These are phyloP conservation scores for Carcharodon carcharias DNA, from an alignment of 2,797 vertebrate genomes.

Conservation along the genomic window DNA sequence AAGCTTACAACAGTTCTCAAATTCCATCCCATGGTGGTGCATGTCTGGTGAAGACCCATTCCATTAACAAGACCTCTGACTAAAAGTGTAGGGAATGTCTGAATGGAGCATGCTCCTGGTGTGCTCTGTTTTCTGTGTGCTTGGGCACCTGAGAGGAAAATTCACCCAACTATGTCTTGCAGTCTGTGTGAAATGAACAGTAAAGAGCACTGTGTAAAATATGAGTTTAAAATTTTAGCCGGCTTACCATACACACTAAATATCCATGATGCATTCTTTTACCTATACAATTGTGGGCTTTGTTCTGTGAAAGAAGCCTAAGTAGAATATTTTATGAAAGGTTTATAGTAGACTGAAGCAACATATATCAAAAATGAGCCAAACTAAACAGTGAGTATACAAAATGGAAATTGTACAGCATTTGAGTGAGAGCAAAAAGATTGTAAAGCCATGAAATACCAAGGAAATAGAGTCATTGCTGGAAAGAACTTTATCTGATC, in stretches of 20 bases:
- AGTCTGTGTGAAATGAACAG: neutral
- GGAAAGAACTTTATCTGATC: constrained; percentile 36
- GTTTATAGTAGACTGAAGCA: neutral
- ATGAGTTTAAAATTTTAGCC: neutral
- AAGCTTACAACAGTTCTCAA: neutral
- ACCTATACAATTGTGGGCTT: constrained; percentile 2
- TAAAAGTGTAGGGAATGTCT: neutral
- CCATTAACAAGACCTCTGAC: neutral
- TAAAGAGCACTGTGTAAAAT: neutral
- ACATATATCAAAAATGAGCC: constrained; percentile 14
- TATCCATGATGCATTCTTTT: neutral
- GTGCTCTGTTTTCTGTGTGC: neutral
- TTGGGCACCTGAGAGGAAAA: neutral
- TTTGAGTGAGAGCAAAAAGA: constrained; percentile 16
- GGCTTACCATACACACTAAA: neutral
- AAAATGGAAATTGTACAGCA: constrained; percentile 15
- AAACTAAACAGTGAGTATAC: neutral
- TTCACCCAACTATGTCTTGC: neutral
- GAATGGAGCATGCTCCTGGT: neutral
- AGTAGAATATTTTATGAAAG: neutral
- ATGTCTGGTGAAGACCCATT: neutral
- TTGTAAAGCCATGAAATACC: constrained; percentile 27
- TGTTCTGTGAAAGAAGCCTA: constrained; percentile 1
- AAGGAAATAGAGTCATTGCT: constrained; percentile 28
- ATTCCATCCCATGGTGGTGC: neutral